A percentile compares a stretch with the other conserved stretches of the same genome.
These are phyloP conservation scores for Ylistrum balloti DNA, from an alignment of 1,140 invertebrate genomes.

Conservation along the genomic window DNA sequence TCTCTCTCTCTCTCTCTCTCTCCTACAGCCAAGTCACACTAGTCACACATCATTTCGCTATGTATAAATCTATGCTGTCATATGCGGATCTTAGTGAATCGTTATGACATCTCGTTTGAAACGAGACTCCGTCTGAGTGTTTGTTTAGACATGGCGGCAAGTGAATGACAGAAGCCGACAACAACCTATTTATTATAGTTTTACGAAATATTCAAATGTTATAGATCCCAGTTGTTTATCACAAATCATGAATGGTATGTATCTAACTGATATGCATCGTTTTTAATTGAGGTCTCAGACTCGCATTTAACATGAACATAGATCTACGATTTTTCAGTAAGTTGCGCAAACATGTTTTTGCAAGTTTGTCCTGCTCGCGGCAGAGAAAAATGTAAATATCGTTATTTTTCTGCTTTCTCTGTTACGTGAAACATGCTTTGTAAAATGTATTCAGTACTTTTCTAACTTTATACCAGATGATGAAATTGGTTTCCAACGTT, in stretches of 20 bases:
- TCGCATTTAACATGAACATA: not conserved
- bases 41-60: no score
- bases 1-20: no score
- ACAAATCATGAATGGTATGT: not conserved
- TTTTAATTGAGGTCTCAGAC: not conserved
- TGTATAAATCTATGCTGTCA: no score
- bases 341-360: slow-evolving; percentile 17
- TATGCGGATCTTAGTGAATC: no score
- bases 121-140: not conserved
- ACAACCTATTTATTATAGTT: not conserved
- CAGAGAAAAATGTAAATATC: not conserved
- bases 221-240: slow-evolving; percentile 7
- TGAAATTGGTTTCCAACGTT: no score
- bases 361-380: not conserved
- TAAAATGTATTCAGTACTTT: no score
- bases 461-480: no score
- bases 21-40: no score
- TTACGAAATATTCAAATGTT: not conserved
- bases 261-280: not conserved
- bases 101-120: not conserved
- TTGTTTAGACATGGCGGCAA: slow-evolving; percentile 31
- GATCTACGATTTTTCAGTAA: not conserved
- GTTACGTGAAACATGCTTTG: no score
- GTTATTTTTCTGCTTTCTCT: no score
- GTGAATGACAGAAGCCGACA: not conserved